Evolutionary conservation across 1,140 invertebrate species (phyloP).

Genomic region (Cardiocondyla obscurior): DNA sequence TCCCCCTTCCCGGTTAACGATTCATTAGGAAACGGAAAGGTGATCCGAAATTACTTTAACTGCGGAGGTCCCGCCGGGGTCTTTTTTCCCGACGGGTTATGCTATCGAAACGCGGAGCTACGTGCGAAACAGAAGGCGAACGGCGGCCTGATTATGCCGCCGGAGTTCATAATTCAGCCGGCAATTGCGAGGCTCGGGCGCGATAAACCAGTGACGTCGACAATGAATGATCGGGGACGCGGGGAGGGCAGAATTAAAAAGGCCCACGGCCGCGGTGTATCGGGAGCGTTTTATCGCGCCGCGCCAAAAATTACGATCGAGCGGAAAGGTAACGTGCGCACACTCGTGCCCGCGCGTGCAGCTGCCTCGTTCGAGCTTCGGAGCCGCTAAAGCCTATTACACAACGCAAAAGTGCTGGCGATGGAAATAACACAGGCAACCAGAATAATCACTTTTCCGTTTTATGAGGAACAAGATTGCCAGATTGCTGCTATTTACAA

Average conservation of each 20-base stretch:
- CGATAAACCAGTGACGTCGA: conserved; percentile 32
- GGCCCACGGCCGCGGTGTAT: conserved; percentile 29
- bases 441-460: no score
- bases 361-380: conserved; percentile 53
- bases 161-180: conserved; percentile 23
- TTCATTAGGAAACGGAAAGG: neutral
- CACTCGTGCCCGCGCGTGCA: neutral
- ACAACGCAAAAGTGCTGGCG: no score
- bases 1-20: neutral
- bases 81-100: neutral
- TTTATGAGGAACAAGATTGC: no score
- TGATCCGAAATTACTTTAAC: neutral
- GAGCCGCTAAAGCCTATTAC: conserved; percentile 2
- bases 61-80: neutral
- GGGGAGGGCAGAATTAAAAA: conserved; percentile 34
- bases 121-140: neutral
- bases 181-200: neutral
- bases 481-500: no score
- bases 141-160: neutral
- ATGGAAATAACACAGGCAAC: no score
- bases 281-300: conserved; percentile 20
- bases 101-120: no score
- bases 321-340: neutral
- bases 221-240: conserved; percentile 33
- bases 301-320: conserved; percentile 44